Evolutionary conservation across 2,113 vertebrate species (phyloP), one percentile per base, ranked within the genome.

Genomic region (Chroicocephalus ridibundus): DNA sequence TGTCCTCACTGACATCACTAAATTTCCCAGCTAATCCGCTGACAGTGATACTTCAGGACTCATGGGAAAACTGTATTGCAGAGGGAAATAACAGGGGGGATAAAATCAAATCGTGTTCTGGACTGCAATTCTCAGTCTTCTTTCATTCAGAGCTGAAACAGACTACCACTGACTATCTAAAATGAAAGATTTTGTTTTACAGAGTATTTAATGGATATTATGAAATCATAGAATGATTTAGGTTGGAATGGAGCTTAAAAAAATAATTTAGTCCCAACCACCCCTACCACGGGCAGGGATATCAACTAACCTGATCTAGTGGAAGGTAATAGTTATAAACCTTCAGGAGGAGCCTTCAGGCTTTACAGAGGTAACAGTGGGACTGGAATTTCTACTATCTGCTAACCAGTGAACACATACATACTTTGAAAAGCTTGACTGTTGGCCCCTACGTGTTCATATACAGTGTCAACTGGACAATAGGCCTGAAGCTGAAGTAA

Each of bases 21-120:
- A 82, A 86, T 95, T 97, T 93, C 93, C 75, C 84, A 93, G 46
- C 46, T 46, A 46, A 91, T 95, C 93, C 94, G 54, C 66, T 68
- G 89, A 94, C 74, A 91, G 70, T 4, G 46, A 89, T 79, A 84
- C 64, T 71, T 71, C 42, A 90, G 69, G 60, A 79, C 74, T 69
- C 83, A 52, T 4, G 42, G 65, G 65, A 92, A 93, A 90, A 85
- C 13, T 65, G 55, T 79, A 60, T 19, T 84, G 61, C 74, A 84
- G 72, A 84, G 12, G 11, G 55, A 93, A 95, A 36, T 65, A 82
- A 82, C 26, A 6, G 8, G 3, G 42, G 42, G 7, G 3, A 3
- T 8, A 16, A 62, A 40, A 27, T 17, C 15, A 68, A 69, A 31
- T 25, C 6, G 9, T 62, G 75, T 95, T 65, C 70, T 74, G 46